Percentiles rank a stretch among this genome's conserved stretches.
phyloP scores from a whole-genome alignment of 2,113 vertebrate genomes.

The Syngnathus scovelli region DNA sequence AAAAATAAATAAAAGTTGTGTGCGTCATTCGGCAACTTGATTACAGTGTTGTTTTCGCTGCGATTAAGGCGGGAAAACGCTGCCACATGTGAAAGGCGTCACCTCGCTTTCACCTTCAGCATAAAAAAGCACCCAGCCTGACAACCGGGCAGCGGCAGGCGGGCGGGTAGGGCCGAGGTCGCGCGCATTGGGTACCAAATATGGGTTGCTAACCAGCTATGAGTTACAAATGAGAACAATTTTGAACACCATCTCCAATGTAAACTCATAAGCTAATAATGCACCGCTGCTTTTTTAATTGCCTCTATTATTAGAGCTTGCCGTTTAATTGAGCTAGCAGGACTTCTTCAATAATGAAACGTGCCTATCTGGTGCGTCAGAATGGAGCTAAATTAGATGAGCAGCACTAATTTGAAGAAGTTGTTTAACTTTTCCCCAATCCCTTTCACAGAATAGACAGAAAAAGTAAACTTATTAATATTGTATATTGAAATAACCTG shows the following conservation, averaged over 20 bases:
- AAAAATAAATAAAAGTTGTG: constrained; percentile 49
- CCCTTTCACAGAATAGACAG: neutral
- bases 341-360: neutral
- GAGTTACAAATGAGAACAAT: neutral
- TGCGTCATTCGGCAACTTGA: constrained; percentile 43
- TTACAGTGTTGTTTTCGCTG: constrained; percentile 33
- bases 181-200: too few relatives aligned
- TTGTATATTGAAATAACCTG: too few relatives aligned
- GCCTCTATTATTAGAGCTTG: neutral
- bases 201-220: too few relatives aligned
- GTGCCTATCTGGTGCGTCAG: neutral
- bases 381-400: neutral
- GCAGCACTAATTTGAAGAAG: neutral
- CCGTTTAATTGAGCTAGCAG: neutral
- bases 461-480: neutral
- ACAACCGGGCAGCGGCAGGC: constrained; percentile 1
- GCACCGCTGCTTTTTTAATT: neutral
- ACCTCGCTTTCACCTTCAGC: constrained; percentile 38
- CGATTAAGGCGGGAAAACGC: constrained; percentile 44
- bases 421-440: neutral
- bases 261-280: neutral
- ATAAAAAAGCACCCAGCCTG: constrained; percentile 16
- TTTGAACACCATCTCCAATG: neutral
- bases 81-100: constrained; percentile 49
- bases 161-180: too few relatives aligned